These are phyloP conservation scores for Acrocephalus kingi DNA, from an alignment of 2,113 vertebrate species.

Conservation along the genomic window DNA sequence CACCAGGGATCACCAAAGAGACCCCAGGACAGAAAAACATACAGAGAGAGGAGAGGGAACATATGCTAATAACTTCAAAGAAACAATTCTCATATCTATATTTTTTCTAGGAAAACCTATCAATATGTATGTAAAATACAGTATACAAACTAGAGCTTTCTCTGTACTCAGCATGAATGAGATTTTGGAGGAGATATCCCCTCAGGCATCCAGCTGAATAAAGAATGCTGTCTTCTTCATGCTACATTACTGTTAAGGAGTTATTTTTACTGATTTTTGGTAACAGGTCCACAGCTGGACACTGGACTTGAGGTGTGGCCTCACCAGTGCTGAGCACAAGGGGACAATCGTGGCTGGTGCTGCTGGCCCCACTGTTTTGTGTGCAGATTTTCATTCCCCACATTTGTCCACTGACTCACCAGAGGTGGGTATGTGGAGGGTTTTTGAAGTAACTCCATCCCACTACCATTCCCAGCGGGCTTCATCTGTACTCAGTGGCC, in stretches of 20 bases:
- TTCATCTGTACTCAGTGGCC: not conserved
- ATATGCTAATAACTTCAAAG: not conserved
- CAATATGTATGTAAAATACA: not conserved
- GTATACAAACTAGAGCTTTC: not conserved
- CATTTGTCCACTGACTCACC: not conserved
- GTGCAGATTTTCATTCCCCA: not conserved
- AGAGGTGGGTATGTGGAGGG: not conserved
- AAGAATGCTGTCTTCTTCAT: not conserved
- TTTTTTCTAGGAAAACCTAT: not conserved
- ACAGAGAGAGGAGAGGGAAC: not conserved
- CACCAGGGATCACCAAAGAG: not conserved
- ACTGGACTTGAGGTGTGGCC: accelerated
- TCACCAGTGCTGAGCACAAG: not conserved
- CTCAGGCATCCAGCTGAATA: not conserved
- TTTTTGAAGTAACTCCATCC: not conserved
- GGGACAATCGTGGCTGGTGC: not conserved
- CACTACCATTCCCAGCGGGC: not conserved
- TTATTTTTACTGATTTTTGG: not conserved
- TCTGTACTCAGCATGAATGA: not conserved
- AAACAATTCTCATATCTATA: not conserved
- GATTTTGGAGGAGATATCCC: not conserved
- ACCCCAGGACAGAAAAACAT: not conserved
- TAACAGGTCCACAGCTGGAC: not conserved
- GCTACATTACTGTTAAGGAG: not conserved
- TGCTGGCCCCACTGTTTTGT: not conserved